phyloP scores from a whole-genome alignment of 2,113 vertebrate species.

The Gnathonemus echidnorhynchus region DNA sequence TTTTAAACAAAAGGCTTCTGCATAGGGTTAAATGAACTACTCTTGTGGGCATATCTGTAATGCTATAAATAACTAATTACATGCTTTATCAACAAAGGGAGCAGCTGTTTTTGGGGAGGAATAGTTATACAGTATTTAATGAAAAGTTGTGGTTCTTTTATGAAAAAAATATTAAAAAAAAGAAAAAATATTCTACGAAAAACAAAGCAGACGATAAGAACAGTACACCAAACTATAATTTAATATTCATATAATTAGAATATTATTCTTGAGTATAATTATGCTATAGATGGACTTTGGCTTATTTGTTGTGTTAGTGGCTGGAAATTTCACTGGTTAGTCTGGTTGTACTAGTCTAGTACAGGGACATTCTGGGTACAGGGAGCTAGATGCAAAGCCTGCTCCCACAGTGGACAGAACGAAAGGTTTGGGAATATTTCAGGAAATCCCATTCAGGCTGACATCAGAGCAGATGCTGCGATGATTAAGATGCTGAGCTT shows the following conservation, averaged over 20 bases:
- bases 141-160: neutral
- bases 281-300: neutral
- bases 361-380: neutral
- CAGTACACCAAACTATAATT: neutral
- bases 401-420: neutral
- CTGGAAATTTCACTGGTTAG: neutral
- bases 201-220: neutral
- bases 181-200: neutral
- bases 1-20: constrained; percentile 11
- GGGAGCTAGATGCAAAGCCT: neutral
- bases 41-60: neutral
- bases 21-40: neutral
- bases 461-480: neutral
- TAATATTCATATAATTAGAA: neutral
- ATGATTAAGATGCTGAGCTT: neutral
- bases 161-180: neutral
- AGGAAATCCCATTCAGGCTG: neutral
- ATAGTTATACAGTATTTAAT: neutral
- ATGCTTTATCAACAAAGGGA: neutral
- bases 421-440: neutral
- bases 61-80: constrained; percentile 6
- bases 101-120: neutral
- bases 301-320: neutral
- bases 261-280: neutral
- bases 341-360: neutral